Base-by-base conservation (phyloP, 2,797 vertebrate genomes). In the Danio tinwini region DNA sequence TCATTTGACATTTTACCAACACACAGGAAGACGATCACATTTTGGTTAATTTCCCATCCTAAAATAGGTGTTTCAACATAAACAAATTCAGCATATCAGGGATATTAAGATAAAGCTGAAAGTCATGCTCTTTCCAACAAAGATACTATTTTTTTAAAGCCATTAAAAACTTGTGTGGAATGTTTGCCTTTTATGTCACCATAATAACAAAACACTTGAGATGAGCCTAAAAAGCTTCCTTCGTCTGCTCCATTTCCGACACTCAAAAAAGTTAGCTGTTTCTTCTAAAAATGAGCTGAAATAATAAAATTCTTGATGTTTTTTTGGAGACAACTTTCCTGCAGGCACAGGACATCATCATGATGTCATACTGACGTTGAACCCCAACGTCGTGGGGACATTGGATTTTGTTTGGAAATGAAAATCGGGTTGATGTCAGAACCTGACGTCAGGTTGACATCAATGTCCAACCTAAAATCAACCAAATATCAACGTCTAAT, bases 101-200 rank as follows among this genome's bases (percentile, higher is more conserved):
- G 7, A 49, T 69, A 59, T 59, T 69, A 37, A 76, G 63, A 29
- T 52, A 47, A 58, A 73, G 13, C 42, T 59, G 42, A 73, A 59
- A 29, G 13, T 45, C 42, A 73, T 73, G 50, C 62, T 76, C 40
- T 62, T 62, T 39, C 21, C 42, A 61, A 44, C n/a, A 52, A 74
- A 74, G 14, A 7, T 53, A 17, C 4, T 17, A 29, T 70, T 5
- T n/a, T n/a, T 37, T 21, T 6, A 50, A 74, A 74, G 29, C 11
- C 19, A 52, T 63, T 16, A 40, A 63, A 74, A 64, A 53, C 4
- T 6, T 10, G 45, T 21, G n/a, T 14, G 49, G n/a, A 75, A 42
- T 44, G 49, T 42, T 75, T 29, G 49, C 13, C 8, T 74, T 62
- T 59, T 39, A n/a, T 61, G 42, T 49, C 56, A 49, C 16, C 0